Evolutionary conservation across 2,797 vertebrate genomes (phyloP), one percentile per base, ranked within the genome.

Genomic region (Trachurus trachurus): DNA sequence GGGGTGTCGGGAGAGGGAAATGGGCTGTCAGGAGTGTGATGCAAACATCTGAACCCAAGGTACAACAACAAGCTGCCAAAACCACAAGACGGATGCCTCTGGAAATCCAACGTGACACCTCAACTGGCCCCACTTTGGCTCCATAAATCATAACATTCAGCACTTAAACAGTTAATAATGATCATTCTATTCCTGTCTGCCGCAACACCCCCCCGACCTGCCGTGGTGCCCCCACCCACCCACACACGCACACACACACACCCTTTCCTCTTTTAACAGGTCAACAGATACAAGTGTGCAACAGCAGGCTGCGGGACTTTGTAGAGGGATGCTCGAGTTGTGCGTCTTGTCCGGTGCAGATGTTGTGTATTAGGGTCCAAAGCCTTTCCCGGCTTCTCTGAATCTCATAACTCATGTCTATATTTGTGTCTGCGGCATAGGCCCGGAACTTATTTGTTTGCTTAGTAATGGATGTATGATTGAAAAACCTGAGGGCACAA

Each of bases 71-170:
- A 89, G 88, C 95, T 97, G 96, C 97, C 96, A 97, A 94, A 95
- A 93, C 16, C 89, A 63, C 93, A 97, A 97, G 96, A 97, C 90
- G 76, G 95, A 97, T 97, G 95, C 94, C 87, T 92, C 94, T 96
- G 95, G 95, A 97, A 97, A 98, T 97, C 92, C 86, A 66, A 93
- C 83, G 90, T 92, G 97, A 97, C 96, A 96, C 94, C 94, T 96
- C 86, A 95, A 96, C 95, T 93, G 92, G 88, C 94, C 93, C 93
- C 92, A 95, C 95, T 97, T 94, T 94, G 93, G 96, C 94, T 83
- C 87, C 94, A 95, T 95, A 96, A 96, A 96, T 97, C 96, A 96
- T 92, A 93, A 85, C 93, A 94, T 84, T 94, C 94, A 92, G 91
- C 94, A 92, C 94, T 93, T 94, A 94, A 96, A 96, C 93, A 94